Conservation (phyloP, 2,888 invertebrate genomes). For the Pollenia griseotomentosa region DNA sequence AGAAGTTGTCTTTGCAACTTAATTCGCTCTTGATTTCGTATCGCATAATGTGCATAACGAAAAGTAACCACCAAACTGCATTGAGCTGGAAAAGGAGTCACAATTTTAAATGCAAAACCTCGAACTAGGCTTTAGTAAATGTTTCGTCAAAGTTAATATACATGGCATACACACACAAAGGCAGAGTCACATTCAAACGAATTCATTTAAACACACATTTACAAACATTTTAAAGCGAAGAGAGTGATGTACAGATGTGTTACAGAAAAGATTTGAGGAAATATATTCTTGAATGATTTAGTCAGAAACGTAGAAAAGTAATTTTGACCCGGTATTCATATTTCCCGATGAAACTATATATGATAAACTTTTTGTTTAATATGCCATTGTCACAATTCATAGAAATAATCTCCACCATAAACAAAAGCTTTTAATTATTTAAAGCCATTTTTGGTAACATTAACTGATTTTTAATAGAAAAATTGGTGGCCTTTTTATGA, state of each 20-base stretch:
- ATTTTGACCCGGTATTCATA: not conserved
- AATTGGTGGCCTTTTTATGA: too few species aligned
- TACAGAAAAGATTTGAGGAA: not conserved
- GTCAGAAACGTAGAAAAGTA: conserved; percentile 2
- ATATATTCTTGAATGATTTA: not conserved
- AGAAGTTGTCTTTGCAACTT: conserved; percentile 42
- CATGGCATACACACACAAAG: conserved; percentile 34
- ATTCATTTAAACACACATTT: conserved; percentile 5
- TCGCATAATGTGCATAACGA: conserved; percentile 34
- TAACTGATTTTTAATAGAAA: too few species aligned
- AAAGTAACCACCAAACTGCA: conserved; percentile 35
- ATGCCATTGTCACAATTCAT: too few species aligned
- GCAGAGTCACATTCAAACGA: conserved; percentile 4
- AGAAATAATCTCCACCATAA: too few species aligned
- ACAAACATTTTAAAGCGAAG: not conserved
- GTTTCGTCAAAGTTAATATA: conserved; percentile 70
- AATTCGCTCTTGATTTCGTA: conserved; percentile 58
- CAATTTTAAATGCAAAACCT: conserved; percentile 70
- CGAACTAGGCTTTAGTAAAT: conserved; percentile 69
- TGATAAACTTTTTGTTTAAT: not conserved
- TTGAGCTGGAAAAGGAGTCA: conserved; percentile 48
- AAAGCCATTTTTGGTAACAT: too few species aligned
- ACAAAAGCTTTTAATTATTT: too few species aligned
- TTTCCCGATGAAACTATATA: not conserved
- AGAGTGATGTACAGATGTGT: not conserved